Base-by-base conservation (phyloP, 2,888 invertebrate genomes). In the Dexiosoma caninum region DNA sequence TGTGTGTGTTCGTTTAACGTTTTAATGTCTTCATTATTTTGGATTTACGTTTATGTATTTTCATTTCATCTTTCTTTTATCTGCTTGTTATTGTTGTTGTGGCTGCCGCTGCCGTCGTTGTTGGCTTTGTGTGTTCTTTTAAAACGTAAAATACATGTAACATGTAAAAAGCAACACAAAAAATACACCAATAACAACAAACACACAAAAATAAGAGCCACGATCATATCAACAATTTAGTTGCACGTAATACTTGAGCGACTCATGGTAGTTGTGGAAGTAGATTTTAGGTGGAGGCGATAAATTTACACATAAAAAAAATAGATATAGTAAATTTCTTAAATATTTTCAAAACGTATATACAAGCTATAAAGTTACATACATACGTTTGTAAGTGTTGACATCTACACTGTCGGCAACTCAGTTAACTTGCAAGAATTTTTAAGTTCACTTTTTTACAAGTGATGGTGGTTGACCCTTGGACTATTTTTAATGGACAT, bases 11-110 rank as follows among this genome's bases (percentile, higher is more conserved):
- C 82, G 75, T 80, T 82, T 78, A 74, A 60, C 75, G 80, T 78
- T 78, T 82, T 82, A 81, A 81, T 82, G 78, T 78, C 82, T 82
- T 81, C 82, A 82, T 82, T 82, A 82, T 80, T 82, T 77, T 80
- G 71, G 80, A 80, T 79, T 79, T 82, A 74, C 76, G 80, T 80
- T 80, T 82, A 82, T 69, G 64, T 70, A 51, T 76, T 75, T 78
- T 64, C 72, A 66, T 59, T 81, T 59, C 40, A 62, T 75, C 44
- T 74, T 37, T 82, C 46, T 42, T 71, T 75, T 74, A 74, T 80
- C 55, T 62, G 46, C 16, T 51, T 51, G n/a, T 27, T 62, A 19
- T 78, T 74, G 46, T 55, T 60, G n/a, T 42, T 49, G 64, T 42
- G 14, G 30, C 32, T 64, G 19, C 32, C 40, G 69, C 16, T 53